phyloP scores from a whole-genome alignment of 1,140 invertebrate species.

The Hirudo medicinalis region DNA sequence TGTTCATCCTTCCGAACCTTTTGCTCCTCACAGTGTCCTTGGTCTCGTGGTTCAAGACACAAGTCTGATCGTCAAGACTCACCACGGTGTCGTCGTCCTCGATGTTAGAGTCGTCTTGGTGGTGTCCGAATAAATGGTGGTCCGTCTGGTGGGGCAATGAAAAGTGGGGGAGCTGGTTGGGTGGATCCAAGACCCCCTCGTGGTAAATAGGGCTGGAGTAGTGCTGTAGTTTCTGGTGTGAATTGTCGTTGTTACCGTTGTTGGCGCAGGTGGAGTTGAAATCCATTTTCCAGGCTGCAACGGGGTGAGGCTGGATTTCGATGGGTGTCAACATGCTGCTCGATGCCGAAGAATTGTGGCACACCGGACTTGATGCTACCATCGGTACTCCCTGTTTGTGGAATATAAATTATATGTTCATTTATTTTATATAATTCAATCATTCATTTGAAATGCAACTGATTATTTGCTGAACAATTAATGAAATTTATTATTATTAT shows the following conservation, averaged over 20 bases:
- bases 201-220: background rate
- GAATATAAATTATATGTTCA: no score
- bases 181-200: no score
- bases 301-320: conserved; percentile 87
- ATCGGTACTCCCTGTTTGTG: conserved; percentile 70
- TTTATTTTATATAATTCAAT: no score
- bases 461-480: no score
- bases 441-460: no score
- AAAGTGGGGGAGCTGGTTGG: no score
- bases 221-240: conserved; percentile 3
- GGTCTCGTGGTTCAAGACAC: background rate
- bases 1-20: no score
- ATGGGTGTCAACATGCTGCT: conserved; percentile 42
- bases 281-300: conserved; percentile 67
- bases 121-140: background rate
- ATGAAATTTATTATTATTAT: no score
- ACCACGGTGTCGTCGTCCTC: conserved; percentile 17
- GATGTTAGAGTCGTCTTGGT: background rate
- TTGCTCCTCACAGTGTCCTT: no score
- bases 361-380: conserved; percentile 84
- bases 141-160: background rate
- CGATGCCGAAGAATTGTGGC: conserved; percentile 59
- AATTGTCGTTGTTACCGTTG: background rate
- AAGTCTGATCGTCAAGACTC: conserved; percentile 13
- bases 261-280: background rate